These are phyloP conservation scores for Toxotes chatareus DNA, from an alignment of 2,113 vertebrate genomes.

Conservation along the genomic window DNA sequence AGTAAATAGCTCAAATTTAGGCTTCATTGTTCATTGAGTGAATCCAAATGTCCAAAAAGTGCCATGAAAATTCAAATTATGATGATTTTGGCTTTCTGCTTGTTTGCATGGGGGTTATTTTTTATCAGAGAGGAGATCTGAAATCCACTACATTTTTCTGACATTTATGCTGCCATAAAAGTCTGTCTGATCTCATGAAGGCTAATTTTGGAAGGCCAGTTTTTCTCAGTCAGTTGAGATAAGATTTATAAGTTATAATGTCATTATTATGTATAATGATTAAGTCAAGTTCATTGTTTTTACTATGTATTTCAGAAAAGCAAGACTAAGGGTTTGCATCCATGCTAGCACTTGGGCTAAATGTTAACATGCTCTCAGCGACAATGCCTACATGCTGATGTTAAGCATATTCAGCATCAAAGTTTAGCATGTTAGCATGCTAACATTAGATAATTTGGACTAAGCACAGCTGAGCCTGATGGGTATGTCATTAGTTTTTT, in stretches of 20 bases:
- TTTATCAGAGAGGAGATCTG: not conserved
- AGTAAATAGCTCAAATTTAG: slow-evolving; percentile 5
- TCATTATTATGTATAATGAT: no score
- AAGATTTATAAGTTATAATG: not conserved
- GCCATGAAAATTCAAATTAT: slow-evolving; percentile 13
- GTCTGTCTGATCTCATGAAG: not conserved
- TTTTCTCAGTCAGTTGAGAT: slow-evolving; percentile 12
- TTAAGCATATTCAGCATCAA: no score
- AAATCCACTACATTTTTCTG: not conserved
- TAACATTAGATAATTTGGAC: no score
- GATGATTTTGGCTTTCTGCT: slow-evolving; percentile 26
- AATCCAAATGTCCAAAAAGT: slow-evolving; percentile 43
- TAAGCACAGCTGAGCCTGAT: no score
- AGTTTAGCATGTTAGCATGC: no score
- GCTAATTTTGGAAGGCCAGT: not conserved
- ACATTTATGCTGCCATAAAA: not conserved
- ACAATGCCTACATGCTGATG: no score
- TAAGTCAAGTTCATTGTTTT: no score
- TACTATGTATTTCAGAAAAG: no score
- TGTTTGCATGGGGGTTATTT: slow-evolving; percentile 14
- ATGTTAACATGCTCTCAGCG: no score
- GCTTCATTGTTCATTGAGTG: slow-evolving; percentile 13
- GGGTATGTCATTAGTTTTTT: no score
- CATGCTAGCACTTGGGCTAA: no score
- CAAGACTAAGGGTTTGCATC: no score